Conservation (phyloP, 2,888 invertebrate species). For the Gryllus longicercus region DNA sequence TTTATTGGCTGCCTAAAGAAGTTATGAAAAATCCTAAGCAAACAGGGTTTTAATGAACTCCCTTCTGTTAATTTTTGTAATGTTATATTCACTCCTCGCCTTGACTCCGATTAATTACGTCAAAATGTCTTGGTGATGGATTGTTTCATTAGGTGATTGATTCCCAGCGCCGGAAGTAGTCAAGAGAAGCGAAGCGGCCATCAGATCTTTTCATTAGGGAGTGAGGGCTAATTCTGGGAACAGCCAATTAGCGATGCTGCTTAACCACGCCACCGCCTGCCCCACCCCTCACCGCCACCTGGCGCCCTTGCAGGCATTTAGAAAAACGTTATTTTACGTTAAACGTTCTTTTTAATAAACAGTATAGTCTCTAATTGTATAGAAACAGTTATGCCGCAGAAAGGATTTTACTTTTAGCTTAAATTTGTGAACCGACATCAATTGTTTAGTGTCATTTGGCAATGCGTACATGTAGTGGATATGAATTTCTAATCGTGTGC, state of each 20-base stretch:
- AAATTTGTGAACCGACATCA: no score
- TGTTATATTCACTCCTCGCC: background rate
- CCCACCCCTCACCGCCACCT: background rate
- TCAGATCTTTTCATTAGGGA: background rate
- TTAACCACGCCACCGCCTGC: background rate
- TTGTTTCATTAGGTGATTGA: slow-evolving; percentile 8
- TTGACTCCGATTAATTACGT: background rate
- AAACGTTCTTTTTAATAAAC: no score
- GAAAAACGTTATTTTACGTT: no score
- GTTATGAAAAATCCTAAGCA: background rate
- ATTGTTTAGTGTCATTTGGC: no score
- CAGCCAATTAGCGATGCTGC: background rate
- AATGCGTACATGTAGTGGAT: no score
- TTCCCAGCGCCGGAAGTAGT: background rate
- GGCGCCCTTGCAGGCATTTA: no score
- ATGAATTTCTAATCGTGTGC: no score
- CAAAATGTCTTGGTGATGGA: background rate
- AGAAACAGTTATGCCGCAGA: no score
- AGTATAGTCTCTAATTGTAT: no score
- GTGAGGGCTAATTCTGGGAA: background rate
- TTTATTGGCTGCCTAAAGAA: background rate
- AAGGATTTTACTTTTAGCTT: no score
- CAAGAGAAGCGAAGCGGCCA: background rate
- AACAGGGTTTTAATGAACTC: background rate
- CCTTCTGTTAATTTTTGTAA: background rate